Percentiles rank a stretch among this genome's conserved stretches.
Conservation (phyloP, 2,113 vertebrate genomes). For the Lonchura striata region DNA sequence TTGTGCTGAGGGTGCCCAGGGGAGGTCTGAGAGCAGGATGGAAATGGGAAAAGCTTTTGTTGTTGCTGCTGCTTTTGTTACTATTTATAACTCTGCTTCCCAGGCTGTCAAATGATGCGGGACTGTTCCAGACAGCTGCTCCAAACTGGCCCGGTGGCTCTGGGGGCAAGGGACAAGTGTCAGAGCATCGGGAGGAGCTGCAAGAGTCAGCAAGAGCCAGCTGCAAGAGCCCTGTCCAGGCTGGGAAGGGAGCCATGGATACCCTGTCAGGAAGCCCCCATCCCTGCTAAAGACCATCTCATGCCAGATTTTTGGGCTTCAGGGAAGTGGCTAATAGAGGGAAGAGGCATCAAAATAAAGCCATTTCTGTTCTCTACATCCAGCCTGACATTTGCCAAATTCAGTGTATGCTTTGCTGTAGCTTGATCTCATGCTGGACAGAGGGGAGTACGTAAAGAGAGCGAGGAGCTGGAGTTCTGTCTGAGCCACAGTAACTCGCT, state of each 20-base stretch:
- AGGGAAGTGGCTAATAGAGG: neutral
- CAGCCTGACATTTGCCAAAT: neutral
- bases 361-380: neutral
- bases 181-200: neutral
- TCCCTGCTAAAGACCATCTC: neutral
- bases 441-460: neutral
- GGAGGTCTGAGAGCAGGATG: neutral
- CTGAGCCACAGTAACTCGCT: neutral
- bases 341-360: neutral
- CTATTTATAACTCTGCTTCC: neutral
- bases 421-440: neutral
- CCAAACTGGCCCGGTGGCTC: rapidly evolving
- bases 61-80: neutral
- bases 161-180: rapidly evolving
- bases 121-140: neutral
- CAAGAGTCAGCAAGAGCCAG: neutral
- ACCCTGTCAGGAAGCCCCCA: neutral
- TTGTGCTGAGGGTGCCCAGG: rapidly evolving
- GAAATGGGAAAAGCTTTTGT: neutral
- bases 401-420: neutral
- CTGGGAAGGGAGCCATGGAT: rapidly evolving
- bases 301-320: neutral
- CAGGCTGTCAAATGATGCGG: rapidly evolving
- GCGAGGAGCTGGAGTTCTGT: rapidly evolving
- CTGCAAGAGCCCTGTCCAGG: neutral